These are phyloP conservation scores for Spongia lamella DNA, from an alignment of 37 sponge, comb jelly and placozoan species.

Conservation along the genomic window DNA sequence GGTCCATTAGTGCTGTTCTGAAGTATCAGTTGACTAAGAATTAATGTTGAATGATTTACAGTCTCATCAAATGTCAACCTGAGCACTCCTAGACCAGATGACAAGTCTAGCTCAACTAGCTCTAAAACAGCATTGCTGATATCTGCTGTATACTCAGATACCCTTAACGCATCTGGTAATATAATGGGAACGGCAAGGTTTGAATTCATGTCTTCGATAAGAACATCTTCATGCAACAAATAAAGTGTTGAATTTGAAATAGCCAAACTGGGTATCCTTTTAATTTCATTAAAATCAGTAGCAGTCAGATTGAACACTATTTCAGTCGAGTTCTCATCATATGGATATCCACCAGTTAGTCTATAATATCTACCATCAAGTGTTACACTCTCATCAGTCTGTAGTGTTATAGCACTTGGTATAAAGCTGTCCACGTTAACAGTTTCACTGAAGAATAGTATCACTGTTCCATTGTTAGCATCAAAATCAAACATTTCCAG, in stretches of 20 bases:
- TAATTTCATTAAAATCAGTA: slow-evolving; percentile 76
- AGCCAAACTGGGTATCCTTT: slow-evolving; percentile 56
- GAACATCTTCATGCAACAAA: slow-evolving; percentile 22
- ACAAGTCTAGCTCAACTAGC: slow-evolving; percentile 60
- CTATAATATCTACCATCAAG: slow-evolving; percentile 13
- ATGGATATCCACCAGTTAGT: slow-evolving; percentile 68
- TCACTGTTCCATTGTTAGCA: slow-evolving; percentile 61
- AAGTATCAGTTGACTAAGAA: slow-evolving; percentile 57
- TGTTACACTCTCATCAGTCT: slow-evolving; percentile 12
- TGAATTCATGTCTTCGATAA: slow-evolving; percentile 75
- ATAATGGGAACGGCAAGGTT: slow-evolving; percentile 37
- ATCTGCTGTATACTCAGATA: slow-evolving; percentile 37
- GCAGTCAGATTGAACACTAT: slow-evolving; percentile 42
- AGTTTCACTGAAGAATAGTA: slow-evolving; percentile 72
- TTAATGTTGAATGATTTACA: slow-evolving; percentile 54
- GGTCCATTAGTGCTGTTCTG: not conserved
- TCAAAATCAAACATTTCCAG: slow-evolving; percentile 61
- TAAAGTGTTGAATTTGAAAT: slow-evolving; percentile 29
- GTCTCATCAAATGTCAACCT: slow-evolving; percentile 81
- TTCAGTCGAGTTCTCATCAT: slow-evolving; percentile 47
- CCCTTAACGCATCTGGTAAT: slow-evolving; percentile 26
- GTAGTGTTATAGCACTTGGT: slow-evolving; percentile 60
- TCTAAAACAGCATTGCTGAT: slow-evolving; percentile 43
- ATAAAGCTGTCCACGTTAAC: slow-evolving; percentile 67
- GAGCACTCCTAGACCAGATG: slow-evolving; percentile 37